These are phyloP conservation scores for Aphyosemion australe DNA, from an alignment of 2,113 vertebrate genomes.

Conservation along the genomic window DNA sequence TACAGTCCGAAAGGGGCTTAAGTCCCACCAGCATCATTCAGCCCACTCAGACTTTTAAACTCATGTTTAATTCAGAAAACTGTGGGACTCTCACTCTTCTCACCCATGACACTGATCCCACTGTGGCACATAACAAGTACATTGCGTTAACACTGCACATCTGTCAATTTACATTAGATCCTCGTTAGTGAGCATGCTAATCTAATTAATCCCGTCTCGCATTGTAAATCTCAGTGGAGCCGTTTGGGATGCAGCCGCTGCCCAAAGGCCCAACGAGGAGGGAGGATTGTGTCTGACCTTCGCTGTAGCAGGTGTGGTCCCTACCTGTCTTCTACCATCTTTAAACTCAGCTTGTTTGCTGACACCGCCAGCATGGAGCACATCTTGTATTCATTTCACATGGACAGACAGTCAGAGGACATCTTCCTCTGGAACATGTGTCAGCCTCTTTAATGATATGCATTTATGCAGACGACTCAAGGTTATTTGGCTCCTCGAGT, in stretches of 20 bases:
- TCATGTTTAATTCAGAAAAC: conserved; percentile 74
- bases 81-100: conserved; percentile 41
- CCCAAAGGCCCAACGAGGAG: conserved; percentile 21
- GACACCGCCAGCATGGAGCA: conserved; percentile 50
- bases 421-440: conserved; percentile 31
- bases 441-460: conserved; percentile 37
- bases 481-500: conserved; percentile 38
- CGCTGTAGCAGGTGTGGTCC: conserved; percentile 15
- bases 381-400: conserved; percentile 53
- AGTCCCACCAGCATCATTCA: conserved; percentile 50
- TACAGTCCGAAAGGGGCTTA: no score
- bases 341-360: conserved; percentile 14
- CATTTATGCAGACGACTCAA: conserved; percentile 49
- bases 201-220: conserved; percentile 47
- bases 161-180: conserved; percentile 58
- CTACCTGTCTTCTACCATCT: conserved; percentile 25
- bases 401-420: conserved; percentile 29
- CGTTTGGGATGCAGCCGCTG: conserved; percentile 29
- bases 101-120: conserved; percentile 31
- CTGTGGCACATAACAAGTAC: conserved; percentile 29
- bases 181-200: conserved; percentile 64
- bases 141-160: conserved; percentile 31
- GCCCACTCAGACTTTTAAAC: conserved; percentile 41
- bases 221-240: conserved; percentile 12
- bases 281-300: conserved; percentile 26